Evolutionary conservation across 2,797 vertebrate species (phyloP), one percentile per base, ranked within the genome.

Genomic region (Spondyliosoma cantharus): DNA sequence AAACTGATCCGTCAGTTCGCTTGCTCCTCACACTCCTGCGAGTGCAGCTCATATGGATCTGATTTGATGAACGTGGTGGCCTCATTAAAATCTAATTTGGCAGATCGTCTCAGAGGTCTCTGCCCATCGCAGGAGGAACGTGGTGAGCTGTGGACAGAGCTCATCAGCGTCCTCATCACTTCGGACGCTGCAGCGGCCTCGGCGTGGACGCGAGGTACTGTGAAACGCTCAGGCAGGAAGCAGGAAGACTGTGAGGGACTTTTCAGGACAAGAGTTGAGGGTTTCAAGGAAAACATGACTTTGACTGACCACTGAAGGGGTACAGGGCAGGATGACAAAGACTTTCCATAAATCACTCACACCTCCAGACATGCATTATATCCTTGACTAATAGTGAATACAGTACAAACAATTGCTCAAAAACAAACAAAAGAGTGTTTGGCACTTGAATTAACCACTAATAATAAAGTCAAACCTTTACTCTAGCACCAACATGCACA

Each of bases 51-150:
- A 59, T 25, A 67, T 60, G 81, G 84, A 85, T 90, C 78, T 71
- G 83, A 82, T 75, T 79, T 80, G 82, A 85, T 68, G 81, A 85
- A 85, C 71, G 76, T 1, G 52, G 72, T 61, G 80, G 80, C 74
- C 79, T 89, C 86, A 78, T 89, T 89, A 81, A 83, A 87, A 86
- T 82, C 81, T 80, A 75, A 88, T 91, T 82, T 85, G 68, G 45
- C 13, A 2, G 79, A 63, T 68, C 5, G 57, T 71, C 57, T 73
- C 78, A 49, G 72, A 79, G 63, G 81, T 74, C 63, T 74, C 63
- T 72, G 65, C 46, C 57, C 5, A 37, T 54, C 9, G 54, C 74
- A 65, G 29, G 46, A 7, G 15, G 29, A 43, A 25, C 27, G 45
- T 4, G 54, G 20, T 27, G 58, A 56, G 46, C 43, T 25, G 8